phyloP scores from a whole-genome alignment of 2,113 vertebrate genomes.

The Hylia prasina region DNA sequence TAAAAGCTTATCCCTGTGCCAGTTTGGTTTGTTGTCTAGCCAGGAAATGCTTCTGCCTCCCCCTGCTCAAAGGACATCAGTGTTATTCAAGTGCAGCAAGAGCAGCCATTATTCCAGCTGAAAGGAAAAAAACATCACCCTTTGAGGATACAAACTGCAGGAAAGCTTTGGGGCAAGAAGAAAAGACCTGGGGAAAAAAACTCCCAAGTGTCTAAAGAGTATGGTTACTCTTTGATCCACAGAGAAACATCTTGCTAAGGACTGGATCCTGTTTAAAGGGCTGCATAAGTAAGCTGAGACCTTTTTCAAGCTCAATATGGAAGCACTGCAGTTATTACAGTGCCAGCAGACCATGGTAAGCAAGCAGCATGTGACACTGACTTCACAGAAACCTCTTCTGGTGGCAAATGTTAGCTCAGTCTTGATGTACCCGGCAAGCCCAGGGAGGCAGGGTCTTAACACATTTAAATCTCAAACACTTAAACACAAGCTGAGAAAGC shows the following conservation, averaged over 20 bases:
- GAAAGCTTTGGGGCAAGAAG: neutral
- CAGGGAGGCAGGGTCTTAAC: neutral
- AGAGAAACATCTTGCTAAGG: neutral
- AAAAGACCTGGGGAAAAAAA: neutral
- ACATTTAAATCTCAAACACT: neutral
- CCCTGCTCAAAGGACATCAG: neutral
- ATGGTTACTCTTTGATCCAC: neutral
- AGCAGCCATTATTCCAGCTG: neutral
- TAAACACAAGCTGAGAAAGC: neutral
- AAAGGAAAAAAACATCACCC: neutral
- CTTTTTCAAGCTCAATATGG: neutral
- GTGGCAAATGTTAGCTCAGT: neutral
- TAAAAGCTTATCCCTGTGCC: neutral
- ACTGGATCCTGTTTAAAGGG: neutral
- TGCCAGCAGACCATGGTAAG: neutral
- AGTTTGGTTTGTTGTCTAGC: neutral
- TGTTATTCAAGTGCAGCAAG: neutral
- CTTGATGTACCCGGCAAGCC: neutral
- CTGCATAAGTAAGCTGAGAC: neutral
- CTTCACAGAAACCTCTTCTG: neutral
- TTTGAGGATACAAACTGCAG: neutral
- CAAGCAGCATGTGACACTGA: neutral
- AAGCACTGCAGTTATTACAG: neutral
- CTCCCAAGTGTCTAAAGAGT: neutral
- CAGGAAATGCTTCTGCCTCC: constrained; percentile 18